Percentiles rank a stretch among this genome's conserved stretches.
phyloP scores from a whole-genome alignment of 2,888 invertebrate genomes.

The Mayetiola destructor region DNA sequence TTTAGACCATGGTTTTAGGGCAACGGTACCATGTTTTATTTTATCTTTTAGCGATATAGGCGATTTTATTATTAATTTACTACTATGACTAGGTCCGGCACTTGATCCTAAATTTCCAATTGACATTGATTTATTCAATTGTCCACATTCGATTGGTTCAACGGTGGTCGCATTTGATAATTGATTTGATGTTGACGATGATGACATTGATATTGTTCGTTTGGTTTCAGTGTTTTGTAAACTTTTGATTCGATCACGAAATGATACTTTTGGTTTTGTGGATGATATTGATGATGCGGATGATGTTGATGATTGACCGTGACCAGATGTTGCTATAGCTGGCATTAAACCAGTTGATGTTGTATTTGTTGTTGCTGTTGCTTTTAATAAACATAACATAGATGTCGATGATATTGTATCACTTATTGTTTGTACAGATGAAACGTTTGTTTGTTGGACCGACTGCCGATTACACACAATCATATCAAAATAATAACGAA shows the following conservation, averaged over 20 bases:
- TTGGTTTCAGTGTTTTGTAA: slow-evolving; percentile 33
- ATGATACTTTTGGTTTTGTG: slow-evolving; percentile 43
- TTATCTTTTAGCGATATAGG: slow-evolving; percentile 37
- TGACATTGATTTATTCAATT: slow-evolving; percentile 16
- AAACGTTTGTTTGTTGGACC: slow-evolving; percentile 9
- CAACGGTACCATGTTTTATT: slow-evolving; percentile 35
- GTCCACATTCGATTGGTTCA: slow-evolving; percentile 21
- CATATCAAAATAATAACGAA: not conserved
- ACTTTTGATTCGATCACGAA: slow-evolving; percentile 45
- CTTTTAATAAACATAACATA: slow-evolving; percentile 18
- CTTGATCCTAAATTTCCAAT: slow-evolving; percentile 24
- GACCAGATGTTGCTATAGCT: too few relatives aligned
- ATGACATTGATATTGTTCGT: not conserved
- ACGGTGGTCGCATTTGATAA: not conserved
- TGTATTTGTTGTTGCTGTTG: slow-evolving; percentile 37
- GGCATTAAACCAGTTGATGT: slow-evolving; percentile 32
- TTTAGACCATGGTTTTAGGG: slow-evolving; percentile 55
- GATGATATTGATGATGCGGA: not conserved
- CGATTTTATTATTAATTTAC: not conserved
- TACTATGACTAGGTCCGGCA: not conserved
- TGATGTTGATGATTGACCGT: slow-evolving; percentile 17
- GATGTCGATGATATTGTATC: slow-evolving; percentile 15
- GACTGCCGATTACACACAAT: slow-evolving; percentile 12
- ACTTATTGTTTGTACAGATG: slow-evolving; percentile 17
- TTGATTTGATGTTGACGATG: not conserved